Evolutionary conservation across 2,113 vertebrate species (phyloP).

Genomic region (Chauna torquata): DNA sequence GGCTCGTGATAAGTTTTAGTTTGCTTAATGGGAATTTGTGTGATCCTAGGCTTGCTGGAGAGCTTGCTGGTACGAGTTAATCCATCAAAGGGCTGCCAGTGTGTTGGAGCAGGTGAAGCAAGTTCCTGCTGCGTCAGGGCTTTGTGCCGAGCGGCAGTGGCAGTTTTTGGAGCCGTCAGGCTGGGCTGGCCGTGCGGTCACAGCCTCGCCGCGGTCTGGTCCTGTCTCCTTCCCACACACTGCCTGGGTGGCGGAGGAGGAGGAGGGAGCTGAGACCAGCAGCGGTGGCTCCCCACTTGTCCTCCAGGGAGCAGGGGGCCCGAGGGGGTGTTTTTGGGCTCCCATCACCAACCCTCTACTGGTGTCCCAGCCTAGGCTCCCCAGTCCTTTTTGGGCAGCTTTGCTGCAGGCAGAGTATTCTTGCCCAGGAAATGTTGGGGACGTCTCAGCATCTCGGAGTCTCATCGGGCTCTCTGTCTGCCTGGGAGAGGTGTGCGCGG

Average conservation of each 20-base stretch:
- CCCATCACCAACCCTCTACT: not conserved
- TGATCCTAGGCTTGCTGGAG: not conserved
- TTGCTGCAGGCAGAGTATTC: not conserved
- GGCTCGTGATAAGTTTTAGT: not conserved
- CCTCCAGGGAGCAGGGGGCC: too few species aligned
- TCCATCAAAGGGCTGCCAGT: not conserved
- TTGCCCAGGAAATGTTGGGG: not conserved
- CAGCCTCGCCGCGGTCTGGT: not conserved
- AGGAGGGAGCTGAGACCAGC: not conserved
- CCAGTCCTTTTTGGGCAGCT: not conserved
- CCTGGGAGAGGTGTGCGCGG: not conserved
- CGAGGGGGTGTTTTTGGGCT: not conserved
- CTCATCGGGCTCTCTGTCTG: not conserved
- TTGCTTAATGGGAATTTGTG: not conserved
- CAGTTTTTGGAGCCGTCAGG: not conserved
- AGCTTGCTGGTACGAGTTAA: not conserved
- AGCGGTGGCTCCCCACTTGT: not conserved
- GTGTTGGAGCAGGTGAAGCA: accelerated
- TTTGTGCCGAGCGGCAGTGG: not conserved
- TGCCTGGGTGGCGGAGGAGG: not conserved
- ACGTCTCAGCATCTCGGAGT: not conserved
- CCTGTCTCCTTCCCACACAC: not conserved
- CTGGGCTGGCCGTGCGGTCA: not conserved
- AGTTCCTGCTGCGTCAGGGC: not conserved
- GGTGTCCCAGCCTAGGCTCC: not conserved